Evolutionary conservation across 2,888 invertebrate genomes (phyloP), one percentile per base, ranked within the genome.

Genomic region (Caenorhabditis macrosperma): DNA sequence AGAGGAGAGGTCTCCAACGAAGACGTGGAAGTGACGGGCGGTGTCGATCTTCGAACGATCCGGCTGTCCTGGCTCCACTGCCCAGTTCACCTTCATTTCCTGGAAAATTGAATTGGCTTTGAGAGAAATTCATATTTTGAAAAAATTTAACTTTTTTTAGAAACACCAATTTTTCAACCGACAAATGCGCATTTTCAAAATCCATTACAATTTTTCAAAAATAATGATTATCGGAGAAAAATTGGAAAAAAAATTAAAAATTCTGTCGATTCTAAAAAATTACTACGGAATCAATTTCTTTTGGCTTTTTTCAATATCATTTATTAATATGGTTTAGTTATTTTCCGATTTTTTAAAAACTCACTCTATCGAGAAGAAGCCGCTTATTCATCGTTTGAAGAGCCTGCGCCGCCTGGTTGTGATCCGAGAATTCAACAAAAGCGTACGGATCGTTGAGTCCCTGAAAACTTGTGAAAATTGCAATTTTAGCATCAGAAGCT

Each of bases 71-170:
- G 98, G 97, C 92, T 97, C 96, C 87, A 97, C 97, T 90, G 98
- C 98, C 98, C 98, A 99, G 93, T 98, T 98, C 92, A 99, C 98
- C 94, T 97, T 97, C 95, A 98, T 97, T 93, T 97, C 97, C 93
- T 93, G 91, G 28, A 91, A 90, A 69, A n/a, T 46, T 60, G n/a
- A 5, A 12, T 20, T 9, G 30, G 22, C 22, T 60, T 60, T 28
- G 15, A 28, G 24, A 24, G 7, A 38, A 2, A 48, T n/a, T n/a
- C n/a, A 38, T 38, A 9, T 38, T 38, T 38, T 33, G 10, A 5
- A 38, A 38, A 38, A 38, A 5, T 38, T 3, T 38, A 12, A 5
- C 9, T 38, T 38, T 38, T 38, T 38, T 33, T 33, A 33, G 33
- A 10, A 33, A 7, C 12, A 12, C 38, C 3, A 15, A 38, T 38